phyloP scores from a whole-genome alignment of 2,113 vertebrate species.

The Thermophis baileyi region DNA sequence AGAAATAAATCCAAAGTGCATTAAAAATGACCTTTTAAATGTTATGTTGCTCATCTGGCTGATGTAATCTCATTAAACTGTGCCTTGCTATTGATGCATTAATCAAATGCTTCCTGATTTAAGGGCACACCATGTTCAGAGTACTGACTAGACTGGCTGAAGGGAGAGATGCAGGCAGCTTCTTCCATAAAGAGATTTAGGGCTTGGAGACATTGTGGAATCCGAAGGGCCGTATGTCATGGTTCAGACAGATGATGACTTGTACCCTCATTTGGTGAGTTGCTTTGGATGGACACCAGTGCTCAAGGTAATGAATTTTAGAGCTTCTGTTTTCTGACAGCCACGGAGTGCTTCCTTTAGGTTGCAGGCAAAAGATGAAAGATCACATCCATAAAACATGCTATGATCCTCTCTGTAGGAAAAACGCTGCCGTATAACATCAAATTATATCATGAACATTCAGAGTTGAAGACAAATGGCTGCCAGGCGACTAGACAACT shows the following conservation, averaged over 20 bases:
- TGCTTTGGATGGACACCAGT: neutral
- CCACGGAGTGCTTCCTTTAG: neutral
- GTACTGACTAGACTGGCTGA: constrained; percentile 3
- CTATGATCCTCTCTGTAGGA: neutral
- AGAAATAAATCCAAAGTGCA: neutral
- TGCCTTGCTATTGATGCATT: constrained; percentile 26
- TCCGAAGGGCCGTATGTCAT: neutral
- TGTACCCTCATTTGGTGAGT: neutral
- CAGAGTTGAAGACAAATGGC: constrained; percentile 16
- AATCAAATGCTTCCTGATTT: constrained; percentile 23
- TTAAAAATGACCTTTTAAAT: constrained; percentile 34
- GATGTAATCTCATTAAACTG: constrained; percentile 18
- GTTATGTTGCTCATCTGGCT: constrained; percentile 25
- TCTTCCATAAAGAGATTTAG: neutral
- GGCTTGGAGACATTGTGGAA: neutral
- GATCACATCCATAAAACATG: constrained; percentile 26
- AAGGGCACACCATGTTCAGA: constrained; percentile 2
- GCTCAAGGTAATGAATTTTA: neutral
- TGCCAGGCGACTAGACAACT: neutral
- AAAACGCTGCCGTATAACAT: neutral
- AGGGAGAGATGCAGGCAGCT: neutral
- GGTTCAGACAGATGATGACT: neutral
- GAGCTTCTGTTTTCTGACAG: constrained; percentile 15
- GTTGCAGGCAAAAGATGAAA: constrained; percentile 29
- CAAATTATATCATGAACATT: constrained; percentile 10